Conservation (phyloP, 2,888 invertebrate species). For the Hermaeophaga mercurialis region DNA sequence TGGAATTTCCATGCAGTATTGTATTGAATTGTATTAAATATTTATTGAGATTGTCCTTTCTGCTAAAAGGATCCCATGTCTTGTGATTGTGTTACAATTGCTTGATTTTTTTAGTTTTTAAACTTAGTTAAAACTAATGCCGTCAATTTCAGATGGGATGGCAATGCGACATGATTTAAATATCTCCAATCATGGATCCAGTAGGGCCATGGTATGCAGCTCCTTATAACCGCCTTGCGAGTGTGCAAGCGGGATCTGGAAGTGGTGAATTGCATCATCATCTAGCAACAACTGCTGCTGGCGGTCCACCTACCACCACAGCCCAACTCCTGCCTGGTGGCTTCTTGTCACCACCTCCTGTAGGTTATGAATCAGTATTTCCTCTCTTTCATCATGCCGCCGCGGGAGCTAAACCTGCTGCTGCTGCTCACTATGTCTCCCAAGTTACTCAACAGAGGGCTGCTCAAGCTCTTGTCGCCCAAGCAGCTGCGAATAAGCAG, state of each 20-base stretch:
- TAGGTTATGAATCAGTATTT: slow-evolving; percentile 82
- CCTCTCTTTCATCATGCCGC: slow-evolving; percentile 81
- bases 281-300: slow-evolving; percentile 58
- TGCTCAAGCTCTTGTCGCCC: slow-evolving; percentile 62
- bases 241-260: slow-evolving; percentile 66
- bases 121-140: too few relatives aligned
- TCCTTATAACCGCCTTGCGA: slow-evolving; percentile 81
- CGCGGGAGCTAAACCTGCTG: slow-evolving; percentile 63
- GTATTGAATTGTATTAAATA: too few relatives aligned
- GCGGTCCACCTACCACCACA: slow-evolving; percentile 68
- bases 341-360: slow-evolving; percentile 75
- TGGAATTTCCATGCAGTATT: too few relatives aligned
- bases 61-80: too few relatives aligned
- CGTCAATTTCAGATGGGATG: slow-evolving; percentile 57
- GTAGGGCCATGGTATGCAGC: slow-evolving; percentile 83
- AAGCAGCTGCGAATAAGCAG: slow-evolving; percentile 49
- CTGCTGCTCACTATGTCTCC: slow-evolving; percentile 57
- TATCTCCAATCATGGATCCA: slow-evolving; percentile 72
- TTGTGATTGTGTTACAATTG: too few relatives aligned
- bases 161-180: slow-evolving; percentile 45
- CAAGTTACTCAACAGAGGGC: slow-evolving; percentile 71
- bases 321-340: slow-evolving; percentile 71
- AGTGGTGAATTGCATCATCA: slow-evolving; percentile 72
- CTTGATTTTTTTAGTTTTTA: too few relatives aligned
- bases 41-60: too few relatives aligned